Evolutionary conservation across 2,888 invertebrate species (phyloP).

Genomic region (Arctia plantaginis): DNA sequence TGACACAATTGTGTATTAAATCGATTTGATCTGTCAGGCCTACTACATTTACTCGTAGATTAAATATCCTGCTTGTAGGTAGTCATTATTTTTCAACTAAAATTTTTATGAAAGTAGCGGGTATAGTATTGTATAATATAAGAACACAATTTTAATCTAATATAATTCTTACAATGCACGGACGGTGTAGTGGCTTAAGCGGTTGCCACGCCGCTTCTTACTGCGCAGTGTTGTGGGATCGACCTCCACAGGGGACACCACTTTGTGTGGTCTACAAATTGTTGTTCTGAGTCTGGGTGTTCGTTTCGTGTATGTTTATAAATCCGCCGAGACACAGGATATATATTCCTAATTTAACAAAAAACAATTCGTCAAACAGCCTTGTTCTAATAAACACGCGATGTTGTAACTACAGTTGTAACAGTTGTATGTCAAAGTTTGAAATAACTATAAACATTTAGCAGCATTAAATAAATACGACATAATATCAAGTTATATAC

Average conservation of each 20-base stretch:
- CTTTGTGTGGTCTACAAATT: too few relatives aligned
- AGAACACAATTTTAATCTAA: too few relatives aligned
- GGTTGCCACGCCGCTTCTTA: too few relatives aligned
- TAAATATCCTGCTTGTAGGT: neutral
- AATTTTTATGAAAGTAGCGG: too few relatives aligned
- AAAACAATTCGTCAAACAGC: neutral
- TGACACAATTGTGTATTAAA: neutral
- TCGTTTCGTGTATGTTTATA: too few relatives aligned
- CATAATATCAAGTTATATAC: neutral
- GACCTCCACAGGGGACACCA: too few relatives aligned
- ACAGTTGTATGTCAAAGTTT: neutral
- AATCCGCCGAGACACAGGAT: too few relatives aligned
- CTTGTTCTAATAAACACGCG: neutral
- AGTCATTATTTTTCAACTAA: neutral
- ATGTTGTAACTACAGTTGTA: neutral
- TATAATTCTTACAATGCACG: neutral
- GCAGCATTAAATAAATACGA: constrained; percentile 5
- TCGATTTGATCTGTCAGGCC: neutral
- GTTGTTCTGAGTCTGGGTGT: too few relatives aligned
- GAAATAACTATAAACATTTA: neutral
- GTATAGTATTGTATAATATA: too few relatives aligned
- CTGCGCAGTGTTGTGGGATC: too few relatives aligned
- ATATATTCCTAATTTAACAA: too few relatives aligned
- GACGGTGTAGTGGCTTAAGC: too few relatives aligned
- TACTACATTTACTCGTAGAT: neutral